Conservation (phyloP, 2,113 vertebrate genomes). For the Hemiprocne comata region DNA sequence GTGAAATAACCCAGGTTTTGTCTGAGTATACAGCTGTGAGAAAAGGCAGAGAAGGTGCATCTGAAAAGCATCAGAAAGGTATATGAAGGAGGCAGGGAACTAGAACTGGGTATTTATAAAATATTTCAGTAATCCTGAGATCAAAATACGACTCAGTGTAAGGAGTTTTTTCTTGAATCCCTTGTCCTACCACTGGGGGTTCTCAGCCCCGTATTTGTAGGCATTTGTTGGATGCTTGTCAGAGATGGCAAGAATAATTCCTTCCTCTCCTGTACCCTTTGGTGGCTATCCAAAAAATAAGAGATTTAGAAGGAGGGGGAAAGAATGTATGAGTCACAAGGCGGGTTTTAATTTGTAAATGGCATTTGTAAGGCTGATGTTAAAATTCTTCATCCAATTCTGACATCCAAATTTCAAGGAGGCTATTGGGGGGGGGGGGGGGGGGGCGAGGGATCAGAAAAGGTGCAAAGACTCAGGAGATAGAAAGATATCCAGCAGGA, state of each 20-base stretch:
- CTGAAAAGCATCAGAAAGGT: background rate
- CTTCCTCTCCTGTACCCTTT: background rate
- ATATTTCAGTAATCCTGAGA: background rate
- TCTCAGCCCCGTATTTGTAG: background rate
- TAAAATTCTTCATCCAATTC: background rate
- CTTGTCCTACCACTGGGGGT: background rate
- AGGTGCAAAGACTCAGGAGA: background rate
- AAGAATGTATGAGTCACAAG: slow-evolving; percentile 5
- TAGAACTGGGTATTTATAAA: background rate
- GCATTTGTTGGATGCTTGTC: background rate
- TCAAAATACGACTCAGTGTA: background rate
- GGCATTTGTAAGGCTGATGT: background rate
- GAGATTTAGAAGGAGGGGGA: background rate
- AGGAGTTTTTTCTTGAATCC: background rate
- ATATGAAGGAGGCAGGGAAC: background rate
- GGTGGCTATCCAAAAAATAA: background rate
- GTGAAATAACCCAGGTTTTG: background rate
- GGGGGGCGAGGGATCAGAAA: background rate
- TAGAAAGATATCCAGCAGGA: background rate
- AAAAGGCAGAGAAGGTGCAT: background rate
- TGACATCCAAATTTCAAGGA: background rate
- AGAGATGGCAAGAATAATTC: background rate
- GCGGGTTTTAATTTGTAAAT: slow-evolving; percentile 16
- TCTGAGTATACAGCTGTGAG: background rate
- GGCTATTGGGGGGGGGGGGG: background rate